phyloP scores from a whole-genome alignment of 2,113 vertebrate genomes.

The Sula dactylatra region DNA sequence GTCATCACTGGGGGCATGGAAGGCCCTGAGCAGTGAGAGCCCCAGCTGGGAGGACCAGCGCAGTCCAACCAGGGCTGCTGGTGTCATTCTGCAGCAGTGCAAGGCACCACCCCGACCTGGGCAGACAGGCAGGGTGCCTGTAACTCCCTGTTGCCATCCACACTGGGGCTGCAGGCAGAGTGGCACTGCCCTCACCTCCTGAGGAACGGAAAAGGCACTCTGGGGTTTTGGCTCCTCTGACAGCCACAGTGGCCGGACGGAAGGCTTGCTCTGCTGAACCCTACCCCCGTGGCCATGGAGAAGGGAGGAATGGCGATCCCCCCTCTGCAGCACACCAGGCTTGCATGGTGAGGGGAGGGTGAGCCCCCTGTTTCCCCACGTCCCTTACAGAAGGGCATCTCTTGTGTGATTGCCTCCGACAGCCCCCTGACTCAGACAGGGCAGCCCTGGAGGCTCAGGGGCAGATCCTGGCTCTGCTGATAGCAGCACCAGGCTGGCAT shows the following conservation, averaged over 20 bases:
- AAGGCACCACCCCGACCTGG: not conserved
- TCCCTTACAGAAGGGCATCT: not conserved
- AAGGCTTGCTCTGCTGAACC: not conserved
- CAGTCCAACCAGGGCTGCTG: not conserved
- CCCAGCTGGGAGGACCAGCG: not conserved
- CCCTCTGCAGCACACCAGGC: not conserved
- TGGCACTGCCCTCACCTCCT: not conserved
- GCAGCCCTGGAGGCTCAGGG: not conserved
- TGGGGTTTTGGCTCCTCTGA: not conserved
- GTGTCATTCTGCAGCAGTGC: not conserved
- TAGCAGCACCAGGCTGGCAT: not conserved
- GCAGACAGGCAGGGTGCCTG: not conserved
- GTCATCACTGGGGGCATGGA: not conserved
- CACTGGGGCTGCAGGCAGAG: not conserved
- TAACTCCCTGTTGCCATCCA: not conserved
- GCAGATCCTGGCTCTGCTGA: not conserved
- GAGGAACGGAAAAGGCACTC: not conserved
- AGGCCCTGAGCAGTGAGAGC: not conserved
- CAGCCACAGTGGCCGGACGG: not conserved
- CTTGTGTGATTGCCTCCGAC: not conserved
- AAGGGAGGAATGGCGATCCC: not conserved
- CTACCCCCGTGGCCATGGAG: accelerated
- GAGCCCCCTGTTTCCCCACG: accelerated
- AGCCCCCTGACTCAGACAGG: not conserved
- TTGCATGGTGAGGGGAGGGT: not conserved